Evolutionary conservation across 2,888 invertebrate genomes (phyloP).

Genomic region (Protonemura montana): DNA sequence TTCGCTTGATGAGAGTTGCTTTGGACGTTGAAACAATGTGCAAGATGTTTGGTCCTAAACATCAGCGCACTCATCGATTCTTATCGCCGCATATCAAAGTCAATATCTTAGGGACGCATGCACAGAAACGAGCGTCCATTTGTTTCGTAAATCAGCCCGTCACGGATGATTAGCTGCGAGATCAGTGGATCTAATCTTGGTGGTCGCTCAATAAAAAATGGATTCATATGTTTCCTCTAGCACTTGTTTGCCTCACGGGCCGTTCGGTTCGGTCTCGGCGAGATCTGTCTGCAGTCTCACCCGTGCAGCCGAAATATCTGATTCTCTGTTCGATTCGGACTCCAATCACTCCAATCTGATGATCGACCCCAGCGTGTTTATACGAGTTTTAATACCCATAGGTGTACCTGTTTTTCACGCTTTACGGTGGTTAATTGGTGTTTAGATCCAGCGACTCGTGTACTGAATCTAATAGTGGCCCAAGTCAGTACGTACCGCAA

Average conservation of each 20-base stretch:
- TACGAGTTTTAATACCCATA: too few relatives aligned
- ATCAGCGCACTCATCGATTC: background rate
- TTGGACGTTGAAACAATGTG: background rate
- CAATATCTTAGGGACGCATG: slow-evolving; percentile 24
- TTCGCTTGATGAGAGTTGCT: background rate
- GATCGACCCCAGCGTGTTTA: too few relatives aligned
- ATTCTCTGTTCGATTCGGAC: background rate
- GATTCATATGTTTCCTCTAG: background rate
- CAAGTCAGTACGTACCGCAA: background rate
- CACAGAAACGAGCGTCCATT: background rate
- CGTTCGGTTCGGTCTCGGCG: background rate
- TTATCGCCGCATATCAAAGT: slow-evolving; percentile 1
- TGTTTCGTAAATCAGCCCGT: slow-evolving; percentile 20
- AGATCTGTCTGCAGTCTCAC: background rate
- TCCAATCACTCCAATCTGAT: too few relatives aligned
- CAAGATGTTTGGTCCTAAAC: background rate
- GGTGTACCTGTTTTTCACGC: background rate
- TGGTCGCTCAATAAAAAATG: background rate
- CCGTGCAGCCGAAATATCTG: background rate
- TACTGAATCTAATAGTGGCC: background rate
- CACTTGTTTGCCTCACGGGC: background rate
- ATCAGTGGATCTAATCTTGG: slow-evolving; percentile 34
- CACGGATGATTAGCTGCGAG: slow-evolving; percentile 22
- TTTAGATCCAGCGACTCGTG: background rate
- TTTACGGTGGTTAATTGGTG: background rate